Base-by-base conservation (phyloP, 92 coral and sea anemone genomes). In the Anthopleura xanthogrammica region DNA sequence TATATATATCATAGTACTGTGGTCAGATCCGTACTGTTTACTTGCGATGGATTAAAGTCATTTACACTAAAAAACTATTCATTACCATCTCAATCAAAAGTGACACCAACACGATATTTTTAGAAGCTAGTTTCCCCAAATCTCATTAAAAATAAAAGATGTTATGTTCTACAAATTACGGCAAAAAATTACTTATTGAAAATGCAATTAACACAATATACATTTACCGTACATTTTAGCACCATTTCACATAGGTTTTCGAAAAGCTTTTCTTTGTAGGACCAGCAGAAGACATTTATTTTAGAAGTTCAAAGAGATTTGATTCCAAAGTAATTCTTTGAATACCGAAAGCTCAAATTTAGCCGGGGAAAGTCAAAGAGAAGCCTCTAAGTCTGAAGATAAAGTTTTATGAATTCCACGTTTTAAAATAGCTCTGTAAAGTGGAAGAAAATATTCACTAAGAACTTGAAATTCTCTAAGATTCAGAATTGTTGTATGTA, bases 141-240 rank as follows among this genome's bases (percentile, higher is more conserved):
- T 81, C 85, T 85, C 95, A 92, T 89, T 91, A 93, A 93, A 89
- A 89, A 93, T 91, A 83, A 78, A 93, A 82, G 84, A 83, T 84
- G 91, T 91, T 84, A 87, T 85, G 91, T 70, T 68, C 84, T 62
- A 55, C 81, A 83, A 48, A 77, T 55, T 76, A 24, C 43, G 23
- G 41, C 17, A 24, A 20, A 77, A 42, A 50, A 79, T 58, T 64
- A 12, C 14, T 54, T 54, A 79, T 79, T 79, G 24, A 14, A 24
- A 40, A 60, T 40, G 12, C 73, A 60, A 79, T 58, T 79, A 79
- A 79, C 83, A 57, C 83, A 36, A 60, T n/a, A 40, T 39, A 29
- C 19, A 80, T 41, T 19, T n/a, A 24, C 23, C 12, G 72, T 42
- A 65, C 82, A 5, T 3, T 56, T 36, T 22, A 55, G 72, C 29